Evolutionary conservation across 1,140 invertebrate genomes (phyloP), one percentile per base, ranked within the genome.

Genomic region (Elysia chlorotica): DNA sequence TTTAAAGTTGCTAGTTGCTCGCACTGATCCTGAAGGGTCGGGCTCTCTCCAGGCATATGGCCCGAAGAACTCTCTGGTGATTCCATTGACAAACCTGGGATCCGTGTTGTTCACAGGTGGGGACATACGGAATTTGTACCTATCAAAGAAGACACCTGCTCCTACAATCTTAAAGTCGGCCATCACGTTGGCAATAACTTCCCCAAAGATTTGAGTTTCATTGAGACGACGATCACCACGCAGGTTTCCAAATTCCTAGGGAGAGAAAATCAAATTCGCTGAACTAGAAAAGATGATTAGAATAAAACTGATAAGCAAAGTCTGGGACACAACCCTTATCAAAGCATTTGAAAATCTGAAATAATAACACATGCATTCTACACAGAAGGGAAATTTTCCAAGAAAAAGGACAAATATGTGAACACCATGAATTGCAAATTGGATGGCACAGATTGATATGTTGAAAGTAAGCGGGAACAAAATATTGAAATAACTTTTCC

Each of bases 71-170:
- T 87, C 82, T 65, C 85, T 71, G 1, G 82, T 84, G 31, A 82
- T 81, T 0, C 81, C 83, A 62, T 82, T 80, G 2, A 74, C 66
- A 73, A 82, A 83, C 25, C 71, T 93, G 91, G 37, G 95, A 95
- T 79, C 94, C 86, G 78, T 81, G 57, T 87, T 86, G 84, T 97
- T 96, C 0, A 94, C 56, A 2, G 83, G 82, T 17, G 83, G 84
- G 3, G 84, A 82, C 71, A 85, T 83, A 25, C 80, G 93, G 85
- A 99, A 99, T 88, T 98, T 97, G 84, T 98, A 96, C 56, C 94
- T 90, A 82, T 98, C 96, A 94, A 96, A 99, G 84, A 93, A 97
- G 23, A 93, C 95, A 33, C 95, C 95, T 73, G 95, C 94, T 6
- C 94, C 93, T 92, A 94, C 95, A 75, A 99, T 93, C 73, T 88